A percentile compares a stretch with the other conserved stretches of the same genome.
Conservation (phyloP, 2,888 invertebrate species). For the Thymelicus sylvestris region DNA sequence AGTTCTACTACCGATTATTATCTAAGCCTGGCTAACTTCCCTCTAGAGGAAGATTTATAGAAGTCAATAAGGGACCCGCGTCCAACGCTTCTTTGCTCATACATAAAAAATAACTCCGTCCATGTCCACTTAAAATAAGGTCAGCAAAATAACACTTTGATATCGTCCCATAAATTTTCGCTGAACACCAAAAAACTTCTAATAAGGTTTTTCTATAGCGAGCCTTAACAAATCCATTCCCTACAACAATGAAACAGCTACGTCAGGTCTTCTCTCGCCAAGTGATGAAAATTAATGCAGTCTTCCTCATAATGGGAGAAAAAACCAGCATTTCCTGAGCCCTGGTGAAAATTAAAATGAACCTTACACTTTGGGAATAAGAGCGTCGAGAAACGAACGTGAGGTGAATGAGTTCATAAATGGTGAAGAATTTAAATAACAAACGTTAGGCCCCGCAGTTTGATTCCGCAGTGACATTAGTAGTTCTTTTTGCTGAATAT, state of each 20-base stretch:
- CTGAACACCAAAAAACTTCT: constrained; percentile 37
- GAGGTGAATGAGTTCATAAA: constrained; percentile 8
- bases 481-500: constrained; percentile 35
- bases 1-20: too few species aligned
- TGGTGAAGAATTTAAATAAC: constrained; percentile 41
- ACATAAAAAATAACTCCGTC: background rate
- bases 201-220: constrained; percentile 36
- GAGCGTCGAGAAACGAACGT: background rate
- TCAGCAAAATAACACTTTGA: constrained; percentile 21
- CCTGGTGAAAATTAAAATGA: constrained; percentile 5
- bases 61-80: background rate
- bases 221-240: constrained; percentile 37
- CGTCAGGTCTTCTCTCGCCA: constrained; percentile 40
- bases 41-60: background rate
- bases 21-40: too few species aligned
- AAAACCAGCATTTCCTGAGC: background rate
- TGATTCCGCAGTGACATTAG: constrained; percentile 39
- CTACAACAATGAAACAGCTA: constrained; percentile 42
- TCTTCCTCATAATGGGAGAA: constrained; percentile 34
- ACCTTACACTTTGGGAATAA: constrained; percentile 5
- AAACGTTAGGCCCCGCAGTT: constrained; percentile 38
- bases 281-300: constrained; percentile 44
- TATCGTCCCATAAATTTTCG: constrained; percentile 32
- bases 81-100: background rate
- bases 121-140: constrained; percentile 15